Base-by-base conservation (phyloP, 2,797 vertebrate genomes). In the Gobionotothen gibberifrons region DNA sequence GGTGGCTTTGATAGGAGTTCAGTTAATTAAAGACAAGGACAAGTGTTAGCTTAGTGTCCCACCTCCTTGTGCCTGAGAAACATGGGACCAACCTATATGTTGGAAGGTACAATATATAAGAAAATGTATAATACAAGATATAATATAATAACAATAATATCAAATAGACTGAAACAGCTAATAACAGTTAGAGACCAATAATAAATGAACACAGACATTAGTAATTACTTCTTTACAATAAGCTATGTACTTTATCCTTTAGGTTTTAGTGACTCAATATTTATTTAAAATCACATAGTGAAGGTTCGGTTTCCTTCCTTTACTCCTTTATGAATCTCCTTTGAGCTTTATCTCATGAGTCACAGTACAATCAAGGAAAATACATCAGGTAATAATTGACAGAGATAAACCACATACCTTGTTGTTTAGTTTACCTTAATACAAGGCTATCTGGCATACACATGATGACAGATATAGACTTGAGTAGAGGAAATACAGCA, bases 341-440 rank as follows among this genome's bases (percentile, higher is more conserved):
- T 51, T 67, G 1, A 49, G 0, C 32, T 66, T 55, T n/a, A 51
- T 26, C 36, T 12, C 0, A 2, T 21, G 36, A 55, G 43, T 58
- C 39, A 3, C 2, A 0, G 39, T 56, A 43, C 12, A 21, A 49
- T 36, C 19, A 52, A 32, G 40, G 19, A 66, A 61, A 47, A 26
- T 21, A 32, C 46, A 12, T 61, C 36, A 43, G 21, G 21, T 77
- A 5, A 71, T 26, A 44, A 49, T 9, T 14, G 39, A 16, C 15
- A 0, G 2, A 62, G 2, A 12, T 47, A 26, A 5, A 26, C 26
- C 26, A 36, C 32, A 36, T 9, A 36, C 7, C 8, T 9, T 36
- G 6, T 2, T 7, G 32, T 36, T 39, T 71, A 15, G 22, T 36
- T 44, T 14, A 22, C 66, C 77, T 64, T 59, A 56, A 12, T 43